phyloP scores from a whole-genome alignment of 2,797 vertebrate species.

The Ctenochaetus hawaiiensis region DNA sequence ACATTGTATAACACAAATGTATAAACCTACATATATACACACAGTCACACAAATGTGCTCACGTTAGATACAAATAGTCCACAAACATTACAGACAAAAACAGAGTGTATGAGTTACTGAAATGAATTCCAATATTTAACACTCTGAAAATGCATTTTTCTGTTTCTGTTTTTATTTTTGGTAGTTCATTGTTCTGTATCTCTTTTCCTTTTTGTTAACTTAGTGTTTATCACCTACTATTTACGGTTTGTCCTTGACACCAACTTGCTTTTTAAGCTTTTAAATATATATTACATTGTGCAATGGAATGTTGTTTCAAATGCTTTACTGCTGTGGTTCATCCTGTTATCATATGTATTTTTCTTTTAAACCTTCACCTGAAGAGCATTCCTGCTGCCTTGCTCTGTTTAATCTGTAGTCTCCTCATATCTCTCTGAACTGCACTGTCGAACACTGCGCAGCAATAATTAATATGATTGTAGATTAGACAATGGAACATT shows the following conservation, averaged over 20 bases:
- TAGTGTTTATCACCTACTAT: not conserved
- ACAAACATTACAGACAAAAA: no score
- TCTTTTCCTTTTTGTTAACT: no score
- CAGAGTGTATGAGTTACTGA: no score
- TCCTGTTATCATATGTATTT: not conserved
- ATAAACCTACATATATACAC: not conserved
- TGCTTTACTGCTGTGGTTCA: not conserved
- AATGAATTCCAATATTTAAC: no score
- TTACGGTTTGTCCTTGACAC: not conserved
- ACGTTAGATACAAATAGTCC: no score
- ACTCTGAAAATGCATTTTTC: no score
- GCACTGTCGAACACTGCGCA: not conserved
- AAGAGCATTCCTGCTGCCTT: not conserved
- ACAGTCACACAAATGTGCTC: not conserved
- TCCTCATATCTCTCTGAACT: slow-evolving; percentile 2
- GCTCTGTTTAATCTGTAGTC: not conserved
- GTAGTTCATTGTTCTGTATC: no score
- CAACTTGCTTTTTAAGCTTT: not conserved
- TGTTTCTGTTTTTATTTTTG: no score
- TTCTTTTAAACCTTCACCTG: not conserved
- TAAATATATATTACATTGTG: not conserved
- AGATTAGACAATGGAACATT: no score
- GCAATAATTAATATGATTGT: not conserved
- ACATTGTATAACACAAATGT: not conserved
- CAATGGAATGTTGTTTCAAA: not conserved